A percentile compares a stretch with the other conserved stretches of the same genome.
Conservation (phyloP, 2,888 invertebrate species). For the Hyalella azteca region DNA sequence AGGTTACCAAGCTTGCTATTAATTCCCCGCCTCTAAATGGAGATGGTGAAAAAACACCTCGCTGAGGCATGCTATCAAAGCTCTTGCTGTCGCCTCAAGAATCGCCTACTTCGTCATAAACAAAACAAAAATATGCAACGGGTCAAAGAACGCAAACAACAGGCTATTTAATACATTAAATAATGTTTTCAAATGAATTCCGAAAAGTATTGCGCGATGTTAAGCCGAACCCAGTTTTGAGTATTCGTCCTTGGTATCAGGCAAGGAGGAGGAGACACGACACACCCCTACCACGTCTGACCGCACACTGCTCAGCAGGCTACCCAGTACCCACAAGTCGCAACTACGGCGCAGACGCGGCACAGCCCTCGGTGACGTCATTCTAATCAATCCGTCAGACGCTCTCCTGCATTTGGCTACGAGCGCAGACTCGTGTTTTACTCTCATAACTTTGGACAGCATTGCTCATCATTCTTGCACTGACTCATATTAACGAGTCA, state of each 20-base stretch:
- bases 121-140: background rate
- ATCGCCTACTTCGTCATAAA: background rate
- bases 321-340: background rate
- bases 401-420: too few relatives aligned
- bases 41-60: conserved; percentile 24
- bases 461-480: too few relatives aligned
- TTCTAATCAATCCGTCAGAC: too few relatives aligned
- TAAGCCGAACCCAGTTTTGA: too few relatives aligned
- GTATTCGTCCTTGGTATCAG: background rate
- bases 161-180: too few relatives aligned
- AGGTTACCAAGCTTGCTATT: background rate
- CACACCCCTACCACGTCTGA: background rate
- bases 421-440: too few relatives aligned
- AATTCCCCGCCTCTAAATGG: conserved; percentile 1
- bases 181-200: too few relatives aligned
- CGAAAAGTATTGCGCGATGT: too few relatives aligned
- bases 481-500: too few relatives aligned
- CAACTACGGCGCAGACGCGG: background rate
- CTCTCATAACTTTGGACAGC: too few relatives aligned
- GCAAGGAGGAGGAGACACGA: background rate
- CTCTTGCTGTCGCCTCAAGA: conserved; percentile 15
- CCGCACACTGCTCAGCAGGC: background rate
- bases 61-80: conserved; percentile 17
- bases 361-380: conserved; percentile 9
- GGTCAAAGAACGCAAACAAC: background rate